Evolutionary conservation across 2,113 vertebrate species (phyloP).

Genomic region (Pelmatolapia mariae): DNA sequence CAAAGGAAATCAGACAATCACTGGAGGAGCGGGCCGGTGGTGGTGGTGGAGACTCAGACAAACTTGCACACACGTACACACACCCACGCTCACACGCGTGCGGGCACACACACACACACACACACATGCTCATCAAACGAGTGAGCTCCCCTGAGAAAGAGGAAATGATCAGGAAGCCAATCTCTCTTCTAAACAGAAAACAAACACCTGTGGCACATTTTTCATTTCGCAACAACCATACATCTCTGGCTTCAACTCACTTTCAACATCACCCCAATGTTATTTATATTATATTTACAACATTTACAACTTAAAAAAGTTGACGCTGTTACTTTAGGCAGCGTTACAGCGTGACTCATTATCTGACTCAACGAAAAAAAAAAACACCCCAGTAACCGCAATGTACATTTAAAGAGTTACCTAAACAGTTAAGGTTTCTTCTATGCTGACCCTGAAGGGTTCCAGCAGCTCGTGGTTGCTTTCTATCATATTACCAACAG

Average conservation of each 20-base stretch:
- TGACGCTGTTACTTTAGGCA: not conserved
- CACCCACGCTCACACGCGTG: not conserved
- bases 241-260: not conserved
- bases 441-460: not conserved
- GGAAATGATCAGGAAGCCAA: slow-evolving; percentile 55
- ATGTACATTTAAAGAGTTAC: not conserved
- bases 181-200: slow-evolving; percentile 23
- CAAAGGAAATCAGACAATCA: slow-evolving; percentile 33
- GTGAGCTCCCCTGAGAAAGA: slow-evolving; percentile 9
- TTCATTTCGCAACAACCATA: not conserved
- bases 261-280: not conserved
- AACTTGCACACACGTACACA: not conserved
- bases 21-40: not conserved
- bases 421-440: not conserved
- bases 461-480: not conserved
- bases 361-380: not conserved
- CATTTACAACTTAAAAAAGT: not conserved
- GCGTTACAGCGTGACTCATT: not conserved
- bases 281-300: not conserved
- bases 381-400: not conserved
- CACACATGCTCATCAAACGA: not conserved
- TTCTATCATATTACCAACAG: not conserved
- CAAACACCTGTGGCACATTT: slow-evolving; percentile 30
- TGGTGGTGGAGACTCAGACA: not conserved
- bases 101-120: not conserved